These are phyloP conservation scores for Ploceus nigricollis DNA, from an alignment of 2,113 vertebrate species.

Conservation along the genomic window DNA sequence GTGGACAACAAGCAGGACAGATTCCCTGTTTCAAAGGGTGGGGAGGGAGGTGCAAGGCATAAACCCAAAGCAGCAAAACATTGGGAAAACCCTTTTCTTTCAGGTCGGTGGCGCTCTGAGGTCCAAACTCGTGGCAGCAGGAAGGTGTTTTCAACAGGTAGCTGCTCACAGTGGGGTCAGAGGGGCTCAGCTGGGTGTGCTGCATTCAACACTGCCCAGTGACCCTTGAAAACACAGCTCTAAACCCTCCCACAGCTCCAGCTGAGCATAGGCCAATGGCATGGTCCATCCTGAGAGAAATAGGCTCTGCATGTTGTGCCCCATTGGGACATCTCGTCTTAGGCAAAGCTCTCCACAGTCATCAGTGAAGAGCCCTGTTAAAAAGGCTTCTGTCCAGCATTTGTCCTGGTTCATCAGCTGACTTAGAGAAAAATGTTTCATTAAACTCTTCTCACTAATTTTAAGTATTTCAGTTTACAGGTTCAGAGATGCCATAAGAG, in stretches of 20 bases:
- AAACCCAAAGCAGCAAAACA: neutral
- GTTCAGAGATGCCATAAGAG: rapidly evolving
- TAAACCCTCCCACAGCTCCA: neutral
- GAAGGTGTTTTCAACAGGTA: neutral
- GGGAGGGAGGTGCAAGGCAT: neutral
- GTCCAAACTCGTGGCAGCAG: neutral
- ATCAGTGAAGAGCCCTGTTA: neutral
- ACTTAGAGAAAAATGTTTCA: neutral
- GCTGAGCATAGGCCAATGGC: neutral
- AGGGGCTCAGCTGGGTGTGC: neutral
- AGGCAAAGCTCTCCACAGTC: neutral
- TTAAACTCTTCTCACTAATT: neutral
- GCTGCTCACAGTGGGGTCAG: neutral
- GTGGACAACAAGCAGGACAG: neutral
- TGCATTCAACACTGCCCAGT: neutral
- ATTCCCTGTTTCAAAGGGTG: neutral
- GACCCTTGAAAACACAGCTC: rapidly evolving
- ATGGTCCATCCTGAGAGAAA: neutral
- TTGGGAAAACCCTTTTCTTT: neutral
- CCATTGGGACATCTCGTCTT: neutral
- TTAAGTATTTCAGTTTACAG: neutral
- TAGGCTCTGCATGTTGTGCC: rapidly evolving
- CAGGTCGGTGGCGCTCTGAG: neutral
- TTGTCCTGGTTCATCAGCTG: neutral
- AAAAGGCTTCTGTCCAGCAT: neutral